Base-by-base conservation (phyloP, 2,888 invertebrate genomes). In the Scaptomyza polygonia region DNA sequence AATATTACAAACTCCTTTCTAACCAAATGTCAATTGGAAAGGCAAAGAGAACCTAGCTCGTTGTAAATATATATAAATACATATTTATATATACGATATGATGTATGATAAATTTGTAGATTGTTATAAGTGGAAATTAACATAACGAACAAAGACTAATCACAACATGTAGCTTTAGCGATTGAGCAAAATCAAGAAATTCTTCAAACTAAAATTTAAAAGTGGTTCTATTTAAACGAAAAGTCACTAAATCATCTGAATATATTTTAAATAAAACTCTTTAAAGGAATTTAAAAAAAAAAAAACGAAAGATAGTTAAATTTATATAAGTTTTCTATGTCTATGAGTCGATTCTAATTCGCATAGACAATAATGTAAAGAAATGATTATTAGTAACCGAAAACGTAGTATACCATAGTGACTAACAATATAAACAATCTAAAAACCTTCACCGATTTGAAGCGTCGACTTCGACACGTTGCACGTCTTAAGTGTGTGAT, bases 1-100 rank as follows among this genome's bases (percentile, higher is more conserved):
- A 12, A 14, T 7, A 40, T 59, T 30, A 16, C n/a, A 69, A 57
- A 42, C 56, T 64, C 53, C 57, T 70, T 70, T 65, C 69, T 64
- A 70, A 51, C 34, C 34, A 48, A 48, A 34, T 34, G 32, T 7
- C n/a, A 61, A 39, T 58, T 47, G 30, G 30, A 57, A 47, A 40
- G 18, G 36, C 42, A 39, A 39, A 39, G 16, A 16, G 39, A 39
- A 16, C 39, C 5, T 4, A 39, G 9, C 9, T 39, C 14, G 36
- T 36, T 36, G 7, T 36, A 36, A 5, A n/a, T 14, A 36, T 14
- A n/a, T 14, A 7, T n/a, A n/a, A n/a, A n/a, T n/a, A n/a, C n/a
- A n/a, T n/a, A n/a, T n/a, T n/a, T n/a, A n/a, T n/a, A n/a, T n/a
- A n/a, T n/a, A n/a, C n/a, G n/a, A n/a, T n/a, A n/a, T n/a, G n/a